phyloP scores from a whole-genome alignment of 1,140 invertebrate genomes.

The Zophobas atratus region DNA sequence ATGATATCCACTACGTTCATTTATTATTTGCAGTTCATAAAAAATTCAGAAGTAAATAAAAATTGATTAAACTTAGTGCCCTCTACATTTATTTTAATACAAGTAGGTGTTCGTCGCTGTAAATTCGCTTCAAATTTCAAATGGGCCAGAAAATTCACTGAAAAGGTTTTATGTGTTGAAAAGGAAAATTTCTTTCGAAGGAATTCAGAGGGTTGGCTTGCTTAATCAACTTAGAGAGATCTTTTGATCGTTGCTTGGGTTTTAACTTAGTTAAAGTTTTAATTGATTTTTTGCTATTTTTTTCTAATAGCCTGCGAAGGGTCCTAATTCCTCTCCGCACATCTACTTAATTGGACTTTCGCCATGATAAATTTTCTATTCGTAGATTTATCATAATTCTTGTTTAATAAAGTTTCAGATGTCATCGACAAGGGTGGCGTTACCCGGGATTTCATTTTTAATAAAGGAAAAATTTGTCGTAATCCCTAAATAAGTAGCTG shows the following conservation, averaged over 20 bases:
- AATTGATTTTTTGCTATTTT: slow-evolving; percentile 13
- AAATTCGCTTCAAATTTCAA: neutral
- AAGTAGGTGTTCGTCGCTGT: neutral
- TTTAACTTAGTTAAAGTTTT: slow-evolving; percentile 14
- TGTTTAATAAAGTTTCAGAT: slow-evolving; percentile 23
- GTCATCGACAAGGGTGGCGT: slow-evolving; percentile 2
- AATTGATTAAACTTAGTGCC: too few species aligned
- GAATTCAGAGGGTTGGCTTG: slow-evolving; percentile 2
- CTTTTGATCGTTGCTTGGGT: slow-evolving; percentile 15
- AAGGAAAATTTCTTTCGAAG: neutral
- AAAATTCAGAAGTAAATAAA: too few species aligned
- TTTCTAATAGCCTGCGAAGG: neutral
- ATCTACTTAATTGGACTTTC: neutral
- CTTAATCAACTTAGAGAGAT: slow-evolving; percentile 21
- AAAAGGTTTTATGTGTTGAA: neutral
- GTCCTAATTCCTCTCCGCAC: neutral
- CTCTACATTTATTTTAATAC: too few species aligned
- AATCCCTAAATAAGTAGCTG: slow-evolving; percentile 27
- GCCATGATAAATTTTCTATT: neutral
- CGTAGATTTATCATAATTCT: slow-evolving; percentile 32
- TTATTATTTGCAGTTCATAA: too few species aligned
- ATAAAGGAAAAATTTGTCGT: slow-evolving; percentile 18
- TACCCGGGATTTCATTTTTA: slow-evolving; percentile 4
- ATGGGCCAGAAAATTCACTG: too few species aligned
- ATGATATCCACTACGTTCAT: too few species aligned